Conservation (phyloP, 2,888 invertebrate species). For the Dryadula phaetusa region DNA sequence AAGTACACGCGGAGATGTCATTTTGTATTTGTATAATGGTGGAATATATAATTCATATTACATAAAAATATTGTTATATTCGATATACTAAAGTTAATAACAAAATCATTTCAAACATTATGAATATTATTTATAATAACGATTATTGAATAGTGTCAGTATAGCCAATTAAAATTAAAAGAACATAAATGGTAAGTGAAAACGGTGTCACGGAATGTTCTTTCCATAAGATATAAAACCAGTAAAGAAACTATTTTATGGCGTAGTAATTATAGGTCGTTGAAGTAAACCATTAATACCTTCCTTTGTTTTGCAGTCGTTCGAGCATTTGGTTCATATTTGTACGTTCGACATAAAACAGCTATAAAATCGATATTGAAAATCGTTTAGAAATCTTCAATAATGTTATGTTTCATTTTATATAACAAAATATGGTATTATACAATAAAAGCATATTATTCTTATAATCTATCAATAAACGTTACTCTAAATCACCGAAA, state of each 20-base stretch:
- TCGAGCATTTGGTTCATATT: neutral
- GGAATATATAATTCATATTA: neutral
- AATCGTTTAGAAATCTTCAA: neutral
- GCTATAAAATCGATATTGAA: conserved; percentile 7
- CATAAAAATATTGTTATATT: neutral
- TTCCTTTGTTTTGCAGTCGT: conserved; percentile 9
- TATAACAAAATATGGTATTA: neutral
- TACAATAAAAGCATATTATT: conserved; percentile 7
- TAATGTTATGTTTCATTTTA: neutral
- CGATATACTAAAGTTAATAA: neutral
- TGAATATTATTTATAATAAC: conserved; percentile 4
- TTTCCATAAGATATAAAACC: conserved; percentile 13
- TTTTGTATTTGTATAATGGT: neutral
- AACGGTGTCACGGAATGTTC: conserved; percentile 19
- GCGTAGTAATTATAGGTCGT: conserved; percentile 13
- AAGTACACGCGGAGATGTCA: neutral
- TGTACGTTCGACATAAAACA: neutral
- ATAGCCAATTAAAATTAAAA: conserved; percentile 11
- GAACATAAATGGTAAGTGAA: conserved; percentile 20
- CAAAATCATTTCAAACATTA: neutral
- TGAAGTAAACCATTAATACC: conserved; percentile 15
- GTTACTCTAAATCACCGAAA: conserved; percentile 18
- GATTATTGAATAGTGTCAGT: conserved; percentile 12
- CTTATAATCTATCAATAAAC: conserved; percentile 8
- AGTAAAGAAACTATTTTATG: conserved; percentile 13